Percentiles rank a stretch among this genome's conserved stretches.
These are phyloP conservation scores for Trachops cirrhosus DNA, from an alignment of 2,797 vertebrate species.

Conservation along the genomic window DNA sequence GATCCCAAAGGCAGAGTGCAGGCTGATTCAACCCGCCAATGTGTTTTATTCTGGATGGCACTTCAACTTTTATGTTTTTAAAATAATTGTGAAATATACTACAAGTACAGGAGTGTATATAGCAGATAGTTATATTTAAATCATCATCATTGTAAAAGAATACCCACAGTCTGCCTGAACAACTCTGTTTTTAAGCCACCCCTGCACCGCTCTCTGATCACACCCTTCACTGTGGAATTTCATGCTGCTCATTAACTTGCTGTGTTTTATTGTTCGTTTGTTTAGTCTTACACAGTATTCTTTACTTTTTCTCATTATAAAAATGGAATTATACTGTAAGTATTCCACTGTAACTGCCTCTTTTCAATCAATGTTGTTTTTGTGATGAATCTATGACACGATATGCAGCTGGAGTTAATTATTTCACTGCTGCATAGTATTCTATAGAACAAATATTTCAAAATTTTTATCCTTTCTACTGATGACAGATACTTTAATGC, in stretches of 20 bases:
- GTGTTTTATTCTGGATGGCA: neutral
- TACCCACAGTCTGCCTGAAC: neutral
- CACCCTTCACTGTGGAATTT: neutral
- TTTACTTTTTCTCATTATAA: neutral
- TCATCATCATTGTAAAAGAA: neutral
- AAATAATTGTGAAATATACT: neutral
- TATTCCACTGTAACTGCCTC: neutral
- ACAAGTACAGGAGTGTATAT: neutral
- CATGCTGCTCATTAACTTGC: neutral
- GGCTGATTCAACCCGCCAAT: neutral
- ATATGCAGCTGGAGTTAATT: neutral
- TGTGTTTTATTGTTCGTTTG: neutral
- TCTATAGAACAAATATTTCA: neutral
- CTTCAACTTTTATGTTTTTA: neutral
- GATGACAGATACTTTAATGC: neutral
- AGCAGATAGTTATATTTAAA: neutral
- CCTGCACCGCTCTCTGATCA: neutral
- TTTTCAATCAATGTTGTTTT: neutral
- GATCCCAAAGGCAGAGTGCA: neutral
- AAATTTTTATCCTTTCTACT: neutral
- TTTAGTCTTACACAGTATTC: neutral
- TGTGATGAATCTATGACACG: neutral
- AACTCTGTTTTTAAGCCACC: neutral
- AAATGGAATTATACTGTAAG: neutral
- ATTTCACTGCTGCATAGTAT: neutral